A percentile compares a stretch with the other conserved stretches of the same genome.
Conservation (phyloP, 2,113 vertebrate genomes). For the Phycodurus eques region DNA sequence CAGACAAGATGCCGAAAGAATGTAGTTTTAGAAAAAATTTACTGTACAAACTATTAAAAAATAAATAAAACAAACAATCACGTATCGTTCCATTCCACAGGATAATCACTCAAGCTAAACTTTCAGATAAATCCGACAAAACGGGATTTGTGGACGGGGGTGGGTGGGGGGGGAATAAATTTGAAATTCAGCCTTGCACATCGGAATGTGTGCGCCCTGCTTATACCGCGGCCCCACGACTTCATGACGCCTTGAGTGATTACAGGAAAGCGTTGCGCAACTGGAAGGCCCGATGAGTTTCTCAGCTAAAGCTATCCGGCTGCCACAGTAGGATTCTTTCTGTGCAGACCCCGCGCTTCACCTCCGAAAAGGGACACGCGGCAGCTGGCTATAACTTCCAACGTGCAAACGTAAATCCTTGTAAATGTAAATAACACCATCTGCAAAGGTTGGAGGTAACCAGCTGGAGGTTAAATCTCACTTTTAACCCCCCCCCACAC, state of each 20-base stretch:
- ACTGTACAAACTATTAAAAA: too few species aligned
- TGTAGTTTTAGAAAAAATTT: too few species aligned
- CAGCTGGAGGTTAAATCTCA: conserved; percentile 43
- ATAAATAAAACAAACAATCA: too few species aligned
- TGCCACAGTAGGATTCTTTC: conserved; percentile 19
- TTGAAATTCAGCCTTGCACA: not conserved
- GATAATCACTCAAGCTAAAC: not conserved
- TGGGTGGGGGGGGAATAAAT: too few species aligned
- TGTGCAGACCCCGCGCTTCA: conserved; percentile 18
- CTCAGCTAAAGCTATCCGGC: conserved; percentile 11
- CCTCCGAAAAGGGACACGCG: conserved; percentile 11
- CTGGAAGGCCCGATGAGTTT: conserved; percentile 12
- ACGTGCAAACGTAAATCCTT: conserved; percentile 40
- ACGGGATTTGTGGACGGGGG: not conserved
- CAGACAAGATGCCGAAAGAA: too few species aligned
- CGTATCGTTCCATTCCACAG: not conserved
- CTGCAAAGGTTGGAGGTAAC: conserved; percentile 44
- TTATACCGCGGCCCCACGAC: not conserved
- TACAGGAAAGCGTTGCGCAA: not conserved
- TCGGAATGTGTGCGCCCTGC: not conserved
- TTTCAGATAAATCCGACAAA: not conserved
- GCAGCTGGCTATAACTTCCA: conserved; percentile 30
- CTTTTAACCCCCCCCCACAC: conserved; percentile 15
- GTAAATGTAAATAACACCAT: conserved; percentile 58
- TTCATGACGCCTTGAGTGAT: conserved; percentile 18